These are phyloP conservation scores for Drosophila limbata DNA, from an alignment of 2,888 invertebrate genomes.

Conservation along the genomic window DNA sequence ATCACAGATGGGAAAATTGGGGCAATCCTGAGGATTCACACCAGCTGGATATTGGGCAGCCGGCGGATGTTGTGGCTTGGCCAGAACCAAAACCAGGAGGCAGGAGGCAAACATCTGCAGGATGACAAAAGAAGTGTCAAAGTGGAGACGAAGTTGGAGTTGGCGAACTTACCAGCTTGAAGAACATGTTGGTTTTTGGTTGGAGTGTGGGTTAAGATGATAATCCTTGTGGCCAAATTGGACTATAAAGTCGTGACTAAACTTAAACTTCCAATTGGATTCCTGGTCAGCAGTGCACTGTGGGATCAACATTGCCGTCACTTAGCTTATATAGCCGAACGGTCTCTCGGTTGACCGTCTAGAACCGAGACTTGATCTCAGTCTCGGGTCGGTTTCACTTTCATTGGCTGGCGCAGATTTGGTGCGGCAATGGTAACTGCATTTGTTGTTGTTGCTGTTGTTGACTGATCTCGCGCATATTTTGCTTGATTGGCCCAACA, in stretches of 20 bases:
- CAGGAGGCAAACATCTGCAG: slow-evolving; percentile 81
- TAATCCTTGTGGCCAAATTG: slow-evolving; percentile 82
- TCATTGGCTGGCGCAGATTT: slow-evolving; percentile 69
- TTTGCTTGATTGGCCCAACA: slow-evolving; percentile 82
- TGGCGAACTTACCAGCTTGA: slow-evolving; percentile 84
- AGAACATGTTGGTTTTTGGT: slow-evolving; percentile 83
- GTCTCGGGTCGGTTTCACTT: slow-evolving; percentile 72
- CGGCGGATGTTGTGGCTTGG: slow-evolving; percentile 84
- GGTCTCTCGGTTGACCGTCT: slow-evolving; percentile 55
- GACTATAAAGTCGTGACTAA: slow-evolving; percentile 83
- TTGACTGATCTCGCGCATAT: slow-evolving; percentile 82
- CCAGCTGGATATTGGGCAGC: slow-evolving; percentile 86
- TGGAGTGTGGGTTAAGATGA: slow-evolving; percentile 26
- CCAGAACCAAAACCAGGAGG: slow-evolving; percentile 80
- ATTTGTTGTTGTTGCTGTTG: slow-evolving; percentile 54
- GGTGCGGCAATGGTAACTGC: slow-evolving; percentile 53
- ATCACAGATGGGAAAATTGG: slow-evolving; percentile 86
- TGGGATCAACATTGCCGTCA: slow-evolving; percentile 73
- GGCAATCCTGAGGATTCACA: slow-evolving; percentile 86
- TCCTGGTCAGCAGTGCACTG: slow-evolving; percentile 84
- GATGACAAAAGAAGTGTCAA: not conserved
- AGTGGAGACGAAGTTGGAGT: not conserved
- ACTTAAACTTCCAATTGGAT: slow-evolving; percentile 86
- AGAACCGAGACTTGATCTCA: slow-evolving; percentile 51
- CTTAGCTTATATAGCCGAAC: slow-evolving; percentile 83